These are phyloP conservation scores for Acanthaster planci DNA, from an alignment of 35 echinoderm and acorn worm genomes.

Conservation along the genomic window DNA sequence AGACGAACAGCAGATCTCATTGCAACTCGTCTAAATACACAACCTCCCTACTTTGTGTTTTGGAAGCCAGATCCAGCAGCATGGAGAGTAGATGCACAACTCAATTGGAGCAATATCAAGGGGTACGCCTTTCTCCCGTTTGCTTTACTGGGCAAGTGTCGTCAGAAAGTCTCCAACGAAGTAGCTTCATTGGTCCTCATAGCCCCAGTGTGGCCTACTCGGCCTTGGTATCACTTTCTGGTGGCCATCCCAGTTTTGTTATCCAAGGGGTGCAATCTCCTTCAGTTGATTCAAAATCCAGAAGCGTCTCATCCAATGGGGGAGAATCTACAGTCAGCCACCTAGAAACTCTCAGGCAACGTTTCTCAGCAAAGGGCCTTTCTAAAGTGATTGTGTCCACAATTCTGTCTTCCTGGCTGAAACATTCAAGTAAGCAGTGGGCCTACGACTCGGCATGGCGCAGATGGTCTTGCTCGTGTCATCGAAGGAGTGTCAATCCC, in stretches of 20 bases:
- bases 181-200: slow-evolving; percentile 27
- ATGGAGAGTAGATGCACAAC: slow-evolving; percentile 37
- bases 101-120: neutral
- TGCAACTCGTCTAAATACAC: slow-evolving; percentile 40
- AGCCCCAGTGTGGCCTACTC: slow-evolving; percentile 43
- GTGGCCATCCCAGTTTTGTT: neutral
- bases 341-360: too few species aligned
- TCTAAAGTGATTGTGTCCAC: too few species aligned
- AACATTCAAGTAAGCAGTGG: too few species aligned
- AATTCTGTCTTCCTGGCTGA: too few species aligned
- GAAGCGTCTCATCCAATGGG: too few species aligned
- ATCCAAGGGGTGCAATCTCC: neutral
- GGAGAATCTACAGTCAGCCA: too few species aligned
- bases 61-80: slow-evolving; percentile 53
- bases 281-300: neutral
- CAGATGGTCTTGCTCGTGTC: too few species aligned
- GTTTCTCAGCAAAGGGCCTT: too few species aligned
- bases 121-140: slow-evolving; percentile 60
- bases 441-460: too few species aligned
- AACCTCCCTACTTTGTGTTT: slow-evolving; percentile 18
- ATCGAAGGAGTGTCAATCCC: too few species aligned
- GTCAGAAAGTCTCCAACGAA: slow-evolving; percentile 36
- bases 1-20: slow-evolving; percentile 17
- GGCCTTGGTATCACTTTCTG: slow-evolving; percentile 41
- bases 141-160: neutral